Percentiles rank a stretch among this genome's conserved stretches.
These are phyloP conservation scores for Eledona agricola DNA, from an alignment of 2,888 invertebrate species.

Conservation along the genomic window DNA sequence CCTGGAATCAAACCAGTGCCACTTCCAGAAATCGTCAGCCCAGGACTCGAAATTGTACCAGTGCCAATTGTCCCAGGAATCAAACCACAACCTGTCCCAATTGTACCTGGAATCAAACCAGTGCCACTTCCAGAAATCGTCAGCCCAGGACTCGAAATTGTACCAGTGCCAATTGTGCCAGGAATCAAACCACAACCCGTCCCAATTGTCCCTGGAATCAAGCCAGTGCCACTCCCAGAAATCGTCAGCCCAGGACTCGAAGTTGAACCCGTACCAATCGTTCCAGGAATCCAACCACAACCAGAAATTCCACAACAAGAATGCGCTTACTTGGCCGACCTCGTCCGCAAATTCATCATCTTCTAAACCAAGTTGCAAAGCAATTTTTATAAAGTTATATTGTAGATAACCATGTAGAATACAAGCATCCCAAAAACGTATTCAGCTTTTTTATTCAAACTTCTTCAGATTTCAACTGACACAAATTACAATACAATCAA, in stretches of 20 bases:
- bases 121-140: not conserved
- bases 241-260: too few species aligned
- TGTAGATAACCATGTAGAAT: not conserved
- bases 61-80: conserved; percentile 8
- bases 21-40: too few species aligned
- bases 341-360: conserved; percentile 4
- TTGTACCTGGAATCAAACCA: conserved; percentile 3
- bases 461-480: too few species aligned
- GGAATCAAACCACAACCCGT: conserved; percentile 4
- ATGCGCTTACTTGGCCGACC: conserved; percentile 20
- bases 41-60: conserved; percentile 7
- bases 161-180: conserved; percentile 5
- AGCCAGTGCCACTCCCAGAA: conserved; percentile 4
- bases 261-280: conserved; percentile 10
- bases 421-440: not conserved
- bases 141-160: conserved; percentile 10
- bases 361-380: not conserved
- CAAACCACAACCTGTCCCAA: conserved; percentile 1
- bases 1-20: conserved; percentile 1
- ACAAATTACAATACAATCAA: too few species aligned
- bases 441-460: too few species aligned
- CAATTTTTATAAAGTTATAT: not conserved
- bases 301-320: conserved; percentile 10
- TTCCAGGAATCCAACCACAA: conserved; percentile 1
- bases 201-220: conserved; percentile 4